phyloP scores from a whole-genome alignment of 35 echinoderm and acorn worm genomes.

The Strongylocentrotus purpuratus region DNA sequence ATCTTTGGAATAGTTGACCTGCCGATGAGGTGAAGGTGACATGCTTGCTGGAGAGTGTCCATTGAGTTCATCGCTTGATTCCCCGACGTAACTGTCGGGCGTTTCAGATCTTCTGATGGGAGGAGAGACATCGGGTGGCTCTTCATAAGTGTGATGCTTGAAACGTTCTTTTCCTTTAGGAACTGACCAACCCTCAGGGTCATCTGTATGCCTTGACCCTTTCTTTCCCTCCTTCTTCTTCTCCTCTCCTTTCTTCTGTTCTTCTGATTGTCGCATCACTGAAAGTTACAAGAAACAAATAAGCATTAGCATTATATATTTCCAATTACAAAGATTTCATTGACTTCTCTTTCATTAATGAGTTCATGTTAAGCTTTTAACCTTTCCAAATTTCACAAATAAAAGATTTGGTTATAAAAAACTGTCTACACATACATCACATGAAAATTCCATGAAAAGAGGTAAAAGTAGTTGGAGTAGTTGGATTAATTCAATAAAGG shows the following conservation, averaged over 20 bases:
- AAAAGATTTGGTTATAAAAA: too few relatives aligned
- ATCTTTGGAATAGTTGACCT: conserved; percentile 1
- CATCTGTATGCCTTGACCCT: not conserved
- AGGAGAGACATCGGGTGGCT: conserved; percentile 50
- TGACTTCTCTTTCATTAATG: not conserved
- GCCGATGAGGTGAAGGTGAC: conserved; percentile 28
- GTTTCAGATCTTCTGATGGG: conserved; percentile 30
- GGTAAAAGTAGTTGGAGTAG: too few relatives aligned
- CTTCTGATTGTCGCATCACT: conserved; percentile 38
- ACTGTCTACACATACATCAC: too few relatives aligned
- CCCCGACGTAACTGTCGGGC: conserved; percentile 36
- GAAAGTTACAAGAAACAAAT: not conserved
- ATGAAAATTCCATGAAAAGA: too few relatives aligned
- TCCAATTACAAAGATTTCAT: not conserved
- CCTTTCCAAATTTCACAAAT: not conserved
- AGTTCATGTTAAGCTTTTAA: not conserved
- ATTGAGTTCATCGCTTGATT: conserved; percentile 40
- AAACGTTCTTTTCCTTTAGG: conserved; percentile 23
- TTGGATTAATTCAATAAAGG: too few relatives aligned
- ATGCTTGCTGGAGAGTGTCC: conserved; percentile 38
- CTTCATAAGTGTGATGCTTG: conserved; percentile 54
- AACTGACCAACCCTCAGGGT: not conserved
- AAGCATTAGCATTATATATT: not conserved
- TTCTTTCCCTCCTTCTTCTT: conserved; percentile 19
- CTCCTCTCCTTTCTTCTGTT: conserved; percentile 23